phyloP scores from a whole-genome alignment of 2,888 invertebrate species.

The Epinotia brunnichana region DNA sequence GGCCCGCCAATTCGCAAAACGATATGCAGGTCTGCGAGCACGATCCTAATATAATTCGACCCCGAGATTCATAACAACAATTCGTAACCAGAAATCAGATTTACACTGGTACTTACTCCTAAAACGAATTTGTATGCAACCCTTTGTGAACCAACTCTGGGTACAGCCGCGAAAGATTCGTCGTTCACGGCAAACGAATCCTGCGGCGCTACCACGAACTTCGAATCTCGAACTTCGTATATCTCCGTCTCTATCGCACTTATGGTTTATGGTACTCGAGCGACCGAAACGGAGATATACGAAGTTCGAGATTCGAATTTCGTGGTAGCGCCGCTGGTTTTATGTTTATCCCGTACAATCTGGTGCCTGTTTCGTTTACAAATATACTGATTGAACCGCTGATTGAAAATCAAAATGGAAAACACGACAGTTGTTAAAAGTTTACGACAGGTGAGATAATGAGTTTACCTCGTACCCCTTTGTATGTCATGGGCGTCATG shows the following conservation, averaged over 20 bases:
- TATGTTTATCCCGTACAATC: constrained; percentile 34
- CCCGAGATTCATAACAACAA: background rate
- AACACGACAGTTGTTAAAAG: constrained; percentile 15
- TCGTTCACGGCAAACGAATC: constrained; percentile 30
- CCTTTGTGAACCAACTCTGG: background rate
- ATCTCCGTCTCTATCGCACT: too few species aligned
- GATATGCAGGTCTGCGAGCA: background rate
- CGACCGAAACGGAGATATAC: too few species aligned
- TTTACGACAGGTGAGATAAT: constrained; percentile 11
- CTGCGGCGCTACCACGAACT: too few species aligned
- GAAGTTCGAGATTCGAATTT: too few species aligned
- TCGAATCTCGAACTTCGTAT: too few species aligned
- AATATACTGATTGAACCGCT: constrained; percentile 30
- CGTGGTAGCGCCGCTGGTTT: too few species aligned
- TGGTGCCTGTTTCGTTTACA: constrained; percentile 33
- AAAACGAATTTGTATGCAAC: background rate
- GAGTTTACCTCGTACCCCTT: background rate
- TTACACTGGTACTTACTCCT: background rate
- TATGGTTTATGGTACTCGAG: too few species aligned
- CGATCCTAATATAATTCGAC: background rate
- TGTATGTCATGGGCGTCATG: too few species aligned
- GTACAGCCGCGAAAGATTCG: constrained; percentile 29
- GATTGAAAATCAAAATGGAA: constrained; percentile 34
- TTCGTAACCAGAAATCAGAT: too few species aligned
- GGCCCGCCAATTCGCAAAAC: background rate